Evolutionary conservation across 1,140 invertebrate genomes (phyloP).

Genomic region (Nixonia krombeini): DNA sequence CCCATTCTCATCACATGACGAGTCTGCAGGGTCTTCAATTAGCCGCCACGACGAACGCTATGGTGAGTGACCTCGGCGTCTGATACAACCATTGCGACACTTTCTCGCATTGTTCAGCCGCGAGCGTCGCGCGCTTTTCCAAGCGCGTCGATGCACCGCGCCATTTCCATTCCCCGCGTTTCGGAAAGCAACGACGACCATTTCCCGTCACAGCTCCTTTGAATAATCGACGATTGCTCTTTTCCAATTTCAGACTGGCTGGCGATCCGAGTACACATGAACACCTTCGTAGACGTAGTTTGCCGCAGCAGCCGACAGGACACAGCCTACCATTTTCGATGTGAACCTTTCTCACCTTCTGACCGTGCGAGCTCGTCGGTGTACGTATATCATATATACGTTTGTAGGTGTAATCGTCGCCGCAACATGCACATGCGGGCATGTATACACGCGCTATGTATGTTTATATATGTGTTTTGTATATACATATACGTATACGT

Average conservation of each 20-base stretch:
- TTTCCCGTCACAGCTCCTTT: too few relatives aligned
- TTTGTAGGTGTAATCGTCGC: constrained; percentile 3
- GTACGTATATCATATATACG: constrained; percentile 38
- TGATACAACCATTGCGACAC: constrained; percentile 29
- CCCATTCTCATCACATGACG: constrained; percentile 72
- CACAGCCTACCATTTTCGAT: constrained; percentile 62
- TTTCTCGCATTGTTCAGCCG: constrained; percentile 39
- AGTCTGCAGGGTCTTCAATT: constrained; percentile 72
- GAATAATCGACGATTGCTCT: too few relatives aligned
- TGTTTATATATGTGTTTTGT: too few relatives aligned
- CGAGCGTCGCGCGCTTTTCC: too few relatives aligned
- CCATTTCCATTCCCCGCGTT: too few relatives aligned
- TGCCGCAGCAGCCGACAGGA: constrained; percentile 53
- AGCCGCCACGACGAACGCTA: constrained; percentile 73
- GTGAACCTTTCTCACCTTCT: constrained; percentile 48
- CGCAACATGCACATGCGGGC: constrained; percentile 21
- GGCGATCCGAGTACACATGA: constrained; percentile 74
- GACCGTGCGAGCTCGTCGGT: constrained; percentile 19
- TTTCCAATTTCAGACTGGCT: constrained; percentile 70
- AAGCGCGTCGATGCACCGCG: too few relatives aligned
- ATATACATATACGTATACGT: constrained; percentile 20
- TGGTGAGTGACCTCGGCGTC: constrained; percentile 69
- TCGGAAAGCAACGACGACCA: too few relatives aligned
- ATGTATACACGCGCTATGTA: not conserved
- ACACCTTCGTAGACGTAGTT: constrained; percentile 52